Evolutionary conservation across 2,797 vertebrate genomes (phyloP).

Genomic region (Loris lydekkerianus): DNA sequence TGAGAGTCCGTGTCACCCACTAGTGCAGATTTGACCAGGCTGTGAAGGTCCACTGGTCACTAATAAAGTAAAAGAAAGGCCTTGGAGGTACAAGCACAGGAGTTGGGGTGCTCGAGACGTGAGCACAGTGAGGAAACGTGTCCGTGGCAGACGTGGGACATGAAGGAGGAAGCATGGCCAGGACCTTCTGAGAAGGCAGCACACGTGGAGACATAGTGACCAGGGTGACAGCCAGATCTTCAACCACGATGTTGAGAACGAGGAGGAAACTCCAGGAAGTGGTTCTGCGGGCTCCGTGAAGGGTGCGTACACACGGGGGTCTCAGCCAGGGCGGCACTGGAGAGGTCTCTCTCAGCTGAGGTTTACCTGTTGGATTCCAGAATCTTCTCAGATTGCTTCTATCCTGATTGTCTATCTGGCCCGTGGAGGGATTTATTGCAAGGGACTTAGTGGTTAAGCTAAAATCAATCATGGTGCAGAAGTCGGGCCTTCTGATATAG

Average conservation of each 20-base stretch:
- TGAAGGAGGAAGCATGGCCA: accelerated
- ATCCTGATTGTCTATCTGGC: not conserved
- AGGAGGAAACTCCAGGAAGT: no score
- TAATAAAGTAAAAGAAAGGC: not conserved
- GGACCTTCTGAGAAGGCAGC: not conserved
- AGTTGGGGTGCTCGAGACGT: no score
- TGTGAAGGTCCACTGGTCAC: no score
- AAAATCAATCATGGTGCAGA: not conserved
- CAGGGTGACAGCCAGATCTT: no score
- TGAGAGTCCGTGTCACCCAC: not conserved
- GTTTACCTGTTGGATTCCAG: not conserved
- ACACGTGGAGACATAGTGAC: accelerated
- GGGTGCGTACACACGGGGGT: accelerated
- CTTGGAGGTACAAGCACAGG: not conserved
- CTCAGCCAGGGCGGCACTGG: accelerated
- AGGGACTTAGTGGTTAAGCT: not conserved
- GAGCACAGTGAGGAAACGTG: no score
- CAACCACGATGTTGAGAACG: not conserved
- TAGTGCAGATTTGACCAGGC: not conserved
- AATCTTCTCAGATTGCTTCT: not conserved
- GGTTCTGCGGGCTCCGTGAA: not conserved
- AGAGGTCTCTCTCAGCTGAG: not conserved
- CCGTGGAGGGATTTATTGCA: not conserved
- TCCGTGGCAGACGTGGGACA: not conserved
- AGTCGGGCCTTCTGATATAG: not conserved